Base-by-base conservation (phyloP, 1,140 invertebrate species). In the Aphelenchoides fujianensis region DNA sequence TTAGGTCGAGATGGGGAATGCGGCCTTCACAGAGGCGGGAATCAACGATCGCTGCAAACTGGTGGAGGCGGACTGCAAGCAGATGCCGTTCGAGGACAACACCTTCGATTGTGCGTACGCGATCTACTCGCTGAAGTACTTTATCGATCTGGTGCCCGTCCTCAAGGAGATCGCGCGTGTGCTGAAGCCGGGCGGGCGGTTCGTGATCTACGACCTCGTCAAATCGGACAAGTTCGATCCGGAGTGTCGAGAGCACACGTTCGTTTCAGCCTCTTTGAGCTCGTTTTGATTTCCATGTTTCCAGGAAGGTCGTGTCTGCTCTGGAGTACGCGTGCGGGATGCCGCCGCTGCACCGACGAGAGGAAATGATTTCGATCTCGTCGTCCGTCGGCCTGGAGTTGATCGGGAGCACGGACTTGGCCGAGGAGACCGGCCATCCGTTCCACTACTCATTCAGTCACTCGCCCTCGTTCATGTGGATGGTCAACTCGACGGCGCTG, bases 41-140 rank as follows among this genome's bases (percentile, higher is more conserved):
- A 55, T 77, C 28, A 52, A 73, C 23, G 35, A 68, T 7, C 32
- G 52, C n/a, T 84, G 83, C 70, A 64, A 67, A 3, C 34, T 78
- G 2, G 70, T 76, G 3, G 86, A 85, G 27, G 87, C 81, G 5
- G 90, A 90, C 75, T 92, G 89, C 69, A 90, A 88, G 78, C 48
- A 77, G 73, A 48, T 87, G 70, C 81, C 81, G n/a, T 72, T 84
- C 16, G 80, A 74, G 31, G 85, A 63, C 19, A 79, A 28, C 19
- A 73, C 64, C 61, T 63, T 80, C 30, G 82, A 83, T 68, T 68
- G 72, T 3, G 82, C 82, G 9, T 83, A 84, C 72, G 82, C 82
- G 2, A 77, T 83, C 59, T 83, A 83, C 69, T 66, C 82, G 3
- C 64, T 83, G 2, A 83, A 83, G 68, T 83, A 83, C 73, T 81